These are phyloP conservation scores for Holothuria scabra DNA, from an alignment of 53 echinoderm and acorn worm genomes.

Conservation along the genomic window DNA sequence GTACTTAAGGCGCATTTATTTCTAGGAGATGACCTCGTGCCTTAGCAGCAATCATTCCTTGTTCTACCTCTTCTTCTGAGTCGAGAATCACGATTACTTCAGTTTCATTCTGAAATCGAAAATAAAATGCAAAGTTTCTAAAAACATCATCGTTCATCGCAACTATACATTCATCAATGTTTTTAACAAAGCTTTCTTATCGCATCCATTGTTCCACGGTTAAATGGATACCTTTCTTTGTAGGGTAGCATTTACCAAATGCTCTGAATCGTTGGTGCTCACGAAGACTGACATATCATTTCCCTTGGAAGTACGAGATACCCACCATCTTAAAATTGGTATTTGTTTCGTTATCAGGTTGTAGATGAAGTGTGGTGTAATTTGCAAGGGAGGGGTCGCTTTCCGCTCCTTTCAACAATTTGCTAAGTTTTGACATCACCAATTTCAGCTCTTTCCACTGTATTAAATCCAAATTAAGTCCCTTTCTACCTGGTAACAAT, in stretches of 20 bases:
- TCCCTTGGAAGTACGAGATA: neutral
- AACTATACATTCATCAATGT: slow-evolving; percentile 10
- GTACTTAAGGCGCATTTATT: neutral
- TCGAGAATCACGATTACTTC: neutral
- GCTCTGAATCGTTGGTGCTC: neutral
- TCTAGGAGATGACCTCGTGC: neutral
- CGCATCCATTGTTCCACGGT: slow-evolving; percentile 11
- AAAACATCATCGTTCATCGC: neutral
- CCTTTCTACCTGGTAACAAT: slow-evolving; percentile 3
- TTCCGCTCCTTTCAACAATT: slow-evolving; percentile 10
- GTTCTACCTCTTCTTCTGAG: neutral
- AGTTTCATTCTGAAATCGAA: neutral
- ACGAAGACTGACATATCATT: neutral
- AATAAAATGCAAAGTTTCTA: too few species aligned
- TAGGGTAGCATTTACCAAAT: slow-evolving; percentile 22
- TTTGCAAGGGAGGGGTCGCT: neutral
- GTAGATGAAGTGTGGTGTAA: neutral
- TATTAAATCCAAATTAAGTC: neutral
- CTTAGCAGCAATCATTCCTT: neutral
- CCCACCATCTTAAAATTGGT: slow-evolving; percentile 6
- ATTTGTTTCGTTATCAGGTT: slow-evolving; percentile 15
- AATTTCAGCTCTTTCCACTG: slow-evolving; percentile 15
- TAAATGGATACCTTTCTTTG: slow-evolving; percentile 31
- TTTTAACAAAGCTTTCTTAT: neutral
- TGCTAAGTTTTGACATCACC: neutral